phyloP scores from a whole-genome alignment of 2,797 vertebrate genomes.

The Mus minutoides region DNA sequence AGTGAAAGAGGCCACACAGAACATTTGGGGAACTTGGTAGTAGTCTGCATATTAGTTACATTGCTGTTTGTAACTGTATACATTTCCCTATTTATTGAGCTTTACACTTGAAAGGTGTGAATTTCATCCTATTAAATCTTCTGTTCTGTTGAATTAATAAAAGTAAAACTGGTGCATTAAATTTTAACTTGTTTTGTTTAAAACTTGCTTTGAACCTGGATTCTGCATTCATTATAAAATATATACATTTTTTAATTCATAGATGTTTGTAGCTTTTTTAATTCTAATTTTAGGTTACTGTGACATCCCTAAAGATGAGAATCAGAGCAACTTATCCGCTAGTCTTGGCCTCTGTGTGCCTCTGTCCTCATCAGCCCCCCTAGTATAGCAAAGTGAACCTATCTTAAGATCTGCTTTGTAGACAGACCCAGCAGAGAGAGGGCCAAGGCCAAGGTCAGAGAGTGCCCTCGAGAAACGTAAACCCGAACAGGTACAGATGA shows the following conservation, averaged over 20 bases:
- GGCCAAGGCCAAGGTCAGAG: not conserved
- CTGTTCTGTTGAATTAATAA: not conserved
- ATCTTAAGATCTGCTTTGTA: not conserved
- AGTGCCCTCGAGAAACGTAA: not conserved
- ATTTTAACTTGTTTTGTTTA: slow-evolving; percentile 30
- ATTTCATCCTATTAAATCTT: slow-evolving; percentile 44
- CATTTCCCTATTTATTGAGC: not conserved
- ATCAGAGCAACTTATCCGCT: not conserved
- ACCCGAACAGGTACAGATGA: not conserved
- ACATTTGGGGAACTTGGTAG: not conserved
- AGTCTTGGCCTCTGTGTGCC: not conserved
- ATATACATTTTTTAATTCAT: not conserved
- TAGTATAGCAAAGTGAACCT: not conserved
- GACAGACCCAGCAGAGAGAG: not conserved
- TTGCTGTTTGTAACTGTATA: not conserved
- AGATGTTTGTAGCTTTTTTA: not conserved
- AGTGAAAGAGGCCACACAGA: not conserved
- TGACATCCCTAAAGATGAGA: not conserved
- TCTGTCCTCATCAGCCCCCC: not conserved
- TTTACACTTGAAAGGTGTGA: not conserved
- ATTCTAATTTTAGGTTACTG: not conserved
- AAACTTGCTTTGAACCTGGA: slow-evolving; percentile 41
- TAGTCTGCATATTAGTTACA: not conserved
- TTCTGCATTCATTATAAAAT: not conserved
- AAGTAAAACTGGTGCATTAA: not conserved